Evolutionary conservation across 2,797 vertebrate species (phyloP), one percentile per base, ranked within the genome.

Genomic region (Hybognathus amarus): DNA sequence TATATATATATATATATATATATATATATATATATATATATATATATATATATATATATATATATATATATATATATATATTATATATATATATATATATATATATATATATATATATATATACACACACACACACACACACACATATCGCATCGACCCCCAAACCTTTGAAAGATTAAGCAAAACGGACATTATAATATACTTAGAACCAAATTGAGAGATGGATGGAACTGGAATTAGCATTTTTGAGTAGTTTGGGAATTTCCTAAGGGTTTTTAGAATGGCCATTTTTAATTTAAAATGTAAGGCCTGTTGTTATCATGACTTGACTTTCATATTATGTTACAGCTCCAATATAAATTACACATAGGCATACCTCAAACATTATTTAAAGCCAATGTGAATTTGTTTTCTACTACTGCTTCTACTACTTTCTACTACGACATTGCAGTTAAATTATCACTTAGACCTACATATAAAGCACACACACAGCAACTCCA

Each of bases 381-480:
- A 75, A 40, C 33, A 75, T 40, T 30, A 54, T 73, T 71, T 22
- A 18, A 33, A 73, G 45, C 67, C 22, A 42, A n/a, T 40, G 67
- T 22, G 67, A 6, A 24, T 24, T 69, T 24, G 17, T 42, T 64
- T 4, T 56, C 8, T 17, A 5, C 50, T n/a, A 74, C 47, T 36
- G 10, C n/a, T n/a, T n/a, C n/a, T n/a, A n/a, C n/a, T n/a, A n/a
- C n/a, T n/a, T n/a, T n/a, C n/a, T n/a, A n/a, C n/a, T n/a, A 54
- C 18, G 22, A 54, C 1, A 12, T 22, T 54, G 47, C 20, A 54
- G 71, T n/a, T 38, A n/a, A 15, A n/a, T 17, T 0, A 52, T 52
- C 3, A 73, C 6, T 33, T 73, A 61, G 5, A 5, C 56, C 12
- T 61, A 59, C 54, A 59, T 59, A 61, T 61, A 27, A 27, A 61